Evolutionary conservation across 2,797 vertebrate genomes (phyloP).

Genomic region (Serranus cabrilla): DNA sequence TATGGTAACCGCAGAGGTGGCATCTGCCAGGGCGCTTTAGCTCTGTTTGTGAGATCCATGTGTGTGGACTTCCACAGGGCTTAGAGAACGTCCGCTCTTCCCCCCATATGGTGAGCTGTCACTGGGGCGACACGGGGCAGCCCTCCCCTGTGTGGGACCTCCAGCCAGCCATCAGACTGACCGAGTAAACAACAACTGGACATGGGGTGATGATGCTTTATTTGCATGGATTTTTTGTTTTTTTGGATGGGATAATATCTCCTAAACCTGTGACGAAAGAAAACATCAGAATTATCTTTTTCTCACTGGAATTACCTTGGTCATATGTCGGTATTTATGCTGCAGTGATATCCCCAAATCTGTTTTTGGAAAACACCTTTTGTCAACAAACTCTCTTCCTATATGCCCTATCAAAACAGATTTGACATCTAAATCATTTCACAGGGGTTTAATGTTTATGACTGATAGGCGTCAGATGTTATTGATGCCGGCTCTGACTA

Average conservation of each 20-base stretch:
- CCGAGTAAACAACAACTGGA: slow-evolving; percentile 85
- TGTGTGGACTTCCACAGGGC: slow-evolving; percentile 79
- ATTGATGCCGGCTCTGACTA: slow-evolving; percentile 9
- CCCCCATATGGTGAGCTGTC: slow-evolving; percentile 82
- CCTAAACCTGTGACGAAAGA: slow-evolving; percentile 52
- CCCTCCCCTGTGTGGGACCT: slow-evolving; percentile 72
- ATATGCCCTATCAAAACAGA: slow-evolving; percentile 30
- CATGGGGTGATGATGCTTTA: slow-evolving; percentile 37
- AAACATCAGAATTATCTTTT: slow-evolving; percentile 53
- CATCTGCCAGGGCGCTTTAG: slow-evolving; percentile 80
- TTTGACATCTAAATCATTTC: slow-evolving; percentile 23
- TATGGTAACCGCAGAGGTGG: slow-evolving; percentile 70
- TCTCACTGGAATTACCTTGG: slow-evolving; percentile 53
- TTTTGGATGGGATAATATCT: slow-evolving; percentile 49
- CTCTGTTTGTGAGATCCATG: slow-evolving; percentile 81
- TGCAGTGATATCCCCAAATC: slow-evolving; percentile 46
- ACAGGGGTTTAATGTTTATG: slow-evolving; percentile 17
- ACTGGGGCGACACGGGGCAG: slow-evolving; percentile 54
- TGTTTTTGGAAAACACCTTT: slow-evolving; percentile 48
- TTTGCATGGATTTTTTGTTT: slow-evolving; percentile 22
- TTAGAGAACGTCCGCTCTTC: slow-evolving; percentile 64
- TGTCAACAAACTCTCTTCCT: slow-evolving; percentile 27
- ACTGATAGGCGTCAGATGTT: slow-evolving; percentile 16
- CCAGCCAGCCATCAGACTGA: slow-evolving; percentile 65
- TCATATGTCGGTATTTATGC: slow-evolving; percentile 57